Percentiles rank a stretch among this genome's conserved stretches.
Evolutionary conservation across 2,113 vertebrate species (phyloP).

Genomic region (Leiothrix lutea): DNA sequence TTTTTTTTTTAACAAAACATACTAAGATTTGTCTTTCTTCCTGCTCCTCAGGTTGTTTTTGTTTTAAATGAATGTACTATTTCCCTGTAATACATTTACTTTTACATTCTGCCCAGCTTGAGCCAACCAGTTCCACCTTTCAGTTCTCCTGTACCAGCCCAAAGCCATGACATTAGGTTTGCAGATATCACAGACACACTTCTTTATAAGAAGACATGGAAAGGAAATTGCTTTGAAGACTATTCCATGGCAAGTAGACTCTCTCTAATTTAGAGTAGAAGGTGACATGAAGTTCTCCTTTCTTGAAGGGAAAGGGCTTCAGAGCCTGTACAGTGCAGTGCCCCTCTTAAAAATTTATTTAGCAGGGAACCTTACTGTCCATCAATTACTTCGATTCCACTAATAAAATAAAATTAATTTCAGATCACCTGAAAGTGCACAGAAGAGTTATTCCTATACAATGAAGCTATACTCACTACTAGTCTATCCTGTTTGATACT

Average conservation of each 20-base stretch:
- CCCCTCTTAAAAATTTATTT: slow-evolving; percentile 34
- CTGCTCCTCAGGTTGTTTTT: neutral
- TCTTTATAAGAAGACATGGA: neutral
- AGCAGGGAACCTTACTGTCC: neutral
- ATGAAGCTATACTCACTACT: neutral
- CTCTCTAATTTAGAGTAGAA: neutral
- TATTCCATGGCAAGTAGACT: neutral
- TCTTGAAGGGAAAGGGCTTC: neutral
- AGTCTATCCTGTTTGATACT: neutral
- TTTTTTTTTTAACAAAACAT: neutral
- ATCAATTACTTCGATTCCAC: neutral
- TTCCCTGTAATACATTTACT: neutral
- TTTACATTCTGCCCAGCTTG: neutral
- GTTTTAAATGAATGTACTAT: neutral
- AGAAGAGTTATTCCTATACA: neutral
- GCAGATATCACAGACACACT: neutral
- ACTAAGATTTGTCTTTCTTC: neutral
- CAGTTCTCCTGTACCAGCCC: neutral
- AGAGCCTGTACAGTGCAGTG: neutral
- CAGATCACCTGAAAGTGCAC: neutral
- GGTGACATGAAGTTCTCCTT: neutral
- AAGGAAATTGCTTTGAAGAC: neutral
- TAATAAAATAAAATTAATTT: slow-evolving; percentile 15
- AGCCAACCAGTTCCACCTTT: neutral
- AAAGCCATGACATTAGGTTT: neutral